Evolutionary conservation across 1,140 invertebrate genomes (phyloP).

Genomic region (Drosophila repletoides): DNA sequence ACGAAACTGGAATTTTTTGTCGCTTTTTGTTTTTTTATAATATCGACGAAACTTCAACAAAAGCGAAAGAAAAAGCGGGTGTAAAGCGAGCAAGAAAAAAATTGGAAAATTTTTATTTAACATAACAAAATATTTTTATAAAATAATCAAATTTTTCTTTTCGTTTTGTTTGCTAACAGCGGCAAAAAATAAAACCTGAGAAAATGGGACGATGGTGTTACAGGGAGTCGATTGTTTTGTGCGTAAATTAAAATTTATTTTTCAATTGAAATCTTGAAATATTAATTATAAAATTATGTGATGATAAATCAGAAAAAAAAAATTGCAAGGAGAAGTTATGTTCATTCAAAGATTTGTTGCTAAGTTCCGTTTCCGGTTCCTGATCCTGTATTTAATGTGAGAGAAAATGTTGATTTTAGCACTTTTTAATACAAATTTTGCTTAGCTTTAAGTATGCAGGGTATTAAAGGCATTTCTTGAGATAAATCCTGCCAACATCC

Average conservation of each 20-base stretch:
- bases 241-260: conserved; percentile 57
- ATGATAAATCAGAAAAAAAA: too few species aligned
- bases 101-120: conserved; percentile 61
- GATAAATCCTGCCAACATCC: too few species aligned
- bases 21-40: conserved; percentile 71
- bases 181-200: background rate
- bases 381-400: too few species aligned
- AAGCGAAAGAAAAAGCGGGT: conserved; percentile 16
- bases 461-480: too few species aligned
- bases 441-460: too few species aligned
- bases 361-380: too few species aligned
- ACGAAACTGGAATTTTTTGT: conserved; percentile 53
- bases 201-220: background rate
- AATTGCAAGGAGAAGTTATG: too few species aligned
- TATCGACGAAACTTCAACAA: conserved; percentile 57
- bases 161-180: conserved; percentile 61
- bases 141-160: conserved; percentile 73
- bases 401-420: too few species aligned
- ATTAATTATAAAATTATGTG: too few species aligned
- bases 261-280: too few species aligned
- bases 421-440: too few species aligned
- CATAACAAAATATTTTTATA: conserved; percentile 76
- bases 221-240: conserved; percentile 24
- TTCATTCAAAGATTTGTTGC: too few species aligned
- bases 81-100: conserved; percentile 18